Conservation (phyloP, 2,888 invertebrate genomes). For the Deladenus siricidicola region DNA sequence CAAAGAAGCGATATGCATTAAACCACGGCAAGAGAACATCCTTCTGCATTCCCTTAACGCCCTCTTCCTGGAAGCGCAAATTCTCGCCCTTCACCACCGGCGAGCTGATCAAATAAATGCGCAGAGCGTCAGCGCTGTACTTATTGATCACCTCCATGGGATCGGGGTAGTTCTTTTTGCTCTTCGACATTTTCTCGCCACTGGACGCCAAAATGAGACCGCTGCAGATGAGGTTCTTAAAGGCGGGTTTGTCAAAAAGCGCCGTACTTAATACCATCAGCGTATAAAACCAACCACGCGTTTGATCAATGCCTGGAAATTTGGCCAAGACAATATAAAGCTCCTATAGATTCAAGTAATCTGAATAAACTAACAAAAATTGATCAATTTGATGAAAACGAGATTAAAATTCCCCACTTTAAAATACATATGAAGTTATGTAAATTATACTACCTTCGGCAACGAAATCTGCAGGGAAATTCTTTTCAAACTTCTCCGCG, state of each 20-base stretch:
- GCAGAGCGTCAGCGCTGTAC: slow-evolving; percentile 91
- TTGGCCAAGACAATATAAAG: background rate
- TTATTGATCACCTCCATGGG: slow-evolving; percentile 76
- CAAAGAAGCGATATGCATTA: slow-evolving; percentile 70
- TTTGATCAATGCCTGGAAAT: slow-evolving; percentile 30
- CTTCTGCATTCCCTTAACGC: slow-evolving; percentile 87
- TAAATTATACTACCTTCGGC: slow-evolving; percentile 86
- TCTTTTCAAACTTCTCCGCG: slow-evolving; percentile 70
- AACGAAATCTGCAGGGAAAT: slow-evolving; percentile 96
- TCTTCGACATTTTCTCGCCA: slow-evolving; percentile 98
- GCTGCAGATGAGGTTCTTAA: slow-evolving; percentile 91
- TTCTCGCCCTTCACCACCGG: slow-evolving; percentile 96
- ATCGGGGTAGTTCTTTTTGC: slow-evolving; percentile 97
- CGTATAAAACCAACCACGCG: slow-evolving; percentile 71
- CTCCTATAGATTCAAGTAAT: too few relatives aligned
- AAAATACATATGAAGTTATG: too few relatives aligned
- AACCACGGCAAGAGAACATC: slow-evolving; percentile 94
- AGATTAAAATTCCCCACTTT: too few relatives aligned
- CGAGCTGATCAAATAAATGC: slow-evolving; percentile 91
- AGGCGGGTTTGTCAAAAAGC: slow-evolving; percentile 88
- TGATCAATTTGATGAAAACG: too few relatives aligned
- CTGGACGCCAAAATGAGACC: slow-evolving; percentile 85
- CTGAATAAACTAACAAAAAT: too few relatives aligned
- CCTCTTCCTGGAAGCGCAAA: slow-evolving; percentile 80
- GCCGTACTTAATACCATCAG: slow-evolving; percentile 91